Base-by-base conservation (phyloP, 2,888 invertebrate species). In the Lampropteryx suffumata region DNA sequence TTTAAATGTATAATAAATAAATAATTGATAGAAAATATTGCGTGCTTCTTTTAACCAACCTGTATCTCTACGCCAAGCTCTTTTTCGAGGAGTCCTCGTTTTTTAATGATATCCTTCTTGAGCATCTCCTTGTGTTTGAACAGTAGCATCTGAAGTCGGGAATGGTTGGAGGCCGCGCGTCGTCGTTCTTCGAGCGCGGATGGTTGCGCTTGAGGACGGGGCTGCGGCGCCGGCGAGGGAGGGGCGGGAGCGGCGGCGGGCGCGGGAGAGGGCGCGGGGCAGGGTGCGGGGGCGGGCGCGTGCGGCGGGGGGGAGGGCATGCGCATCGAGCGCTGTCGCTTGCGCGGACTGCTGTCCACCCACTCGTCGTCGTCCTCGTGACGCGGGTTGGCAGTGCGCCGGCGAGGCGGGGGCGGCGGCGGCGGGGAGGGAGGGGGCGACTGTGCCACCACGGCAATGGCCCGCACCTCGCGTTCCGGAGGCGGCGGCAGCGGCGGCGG, bases 81-180 rank as follows among this genome's bases (percentile, higher is more conserved):
- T 67, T 96, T 96, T 74, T 98, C 97, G 47, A 98, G 92, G 10
- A 97, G 85, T 1, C 96, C 96, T 61, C 98, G 91, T 76, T 98
- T 98, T 71, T 97, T 95, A 56, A 98, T 92, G 59, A 98, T 98
- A 70, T 98, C 98, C 73, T 97, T 98, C 81, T 98, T 98, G 37
- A 99, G 92, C 65, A 95, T 90, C 79, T 98, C 98, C 75, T 98
- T 98, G 69, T 98, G 98, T 66, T 96, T 94, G 79, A 95, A 94
- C 13, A 97, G 91, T 29, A 95, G 90, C 73, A 95, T 94, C 75
- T 95, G 94, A 57, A 95, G 92, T 62, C 92, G 91, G 8, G 91
- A 92, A 76, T 83, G 91, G 62, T 81, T 92, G 69, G 90, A 90
- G 62, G 87, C 92, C 72, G 82, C 92, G 62, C 84, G 92, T 53